These are phyloP conservation scores for Mythimna vitellina DNA, from an alignment of 2,888 invertebrate genomes.

Conservation along the genomic window DNA sequence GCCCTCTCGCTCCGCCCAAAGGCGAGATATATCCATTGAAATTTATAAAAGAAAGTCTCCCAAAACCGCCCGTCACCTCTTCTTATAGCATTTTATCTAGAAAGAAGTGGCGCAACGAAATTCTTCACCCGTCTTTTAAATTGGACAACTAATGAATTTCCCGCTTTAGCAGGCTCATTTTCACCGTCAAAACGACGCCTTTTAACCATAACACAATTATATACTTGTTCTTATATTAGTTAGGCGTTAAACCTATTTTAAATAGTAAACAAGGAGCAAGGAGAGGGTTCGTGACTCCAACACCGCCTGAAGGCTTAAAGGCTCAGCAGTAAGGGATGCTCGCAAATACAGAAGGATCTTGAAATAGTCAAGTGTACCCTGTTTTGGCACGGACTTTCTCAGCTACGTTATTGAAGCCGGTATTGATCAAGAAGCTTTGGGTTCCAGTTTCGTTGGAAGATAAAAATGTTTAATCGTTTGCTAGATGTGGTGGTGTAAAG, in stretches of 20 bases:
- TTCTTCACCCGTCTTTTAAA: background rate
- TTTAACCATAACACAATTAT: constrained; percentile 31
- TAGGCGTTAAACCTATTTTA: constrained; percentile 55
- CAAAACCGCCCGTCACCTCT: no score
- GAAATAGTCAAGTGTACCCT: constrained; percentile 47
- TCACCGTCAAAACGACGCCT: background rate
- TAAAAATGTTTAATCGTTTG: background rate
- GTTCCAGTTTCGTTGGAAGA: background rate
- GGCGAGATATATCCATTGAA: no score
- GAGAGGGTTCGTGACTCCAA: constrained; percentile 49
- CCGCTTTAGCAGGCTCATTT: background rate
- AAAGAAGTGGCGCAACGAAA: no score
- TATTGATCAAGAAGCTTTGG: constrained; percentile 27
- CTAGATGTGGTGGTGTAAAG: no score
- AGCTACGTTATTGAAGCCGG: background rate
- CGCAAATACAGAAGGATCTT: constrained; percentile 52
- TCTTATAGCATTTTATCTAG: no score
- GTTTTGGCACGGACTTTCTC: constrained; percentile 46
- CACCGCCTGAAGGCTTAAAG: constrained; percentile 50
- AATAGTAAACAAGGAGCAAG: constrained; percentile 58
- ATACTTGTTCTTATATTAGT: constrained; percentile 41
- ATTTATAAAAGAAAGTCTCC: no score
- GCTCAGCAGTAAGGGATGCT: constrained; percentile 43
- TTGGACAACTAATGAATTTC: background rate
- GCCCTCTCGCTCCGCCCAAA: no score